Evolutionary conservation across 1,140 invertebrate species (phyloP), one percentile per base, ranked within the genome.

Genomic region (Trachymyrmex septentrionalis): DNA sequence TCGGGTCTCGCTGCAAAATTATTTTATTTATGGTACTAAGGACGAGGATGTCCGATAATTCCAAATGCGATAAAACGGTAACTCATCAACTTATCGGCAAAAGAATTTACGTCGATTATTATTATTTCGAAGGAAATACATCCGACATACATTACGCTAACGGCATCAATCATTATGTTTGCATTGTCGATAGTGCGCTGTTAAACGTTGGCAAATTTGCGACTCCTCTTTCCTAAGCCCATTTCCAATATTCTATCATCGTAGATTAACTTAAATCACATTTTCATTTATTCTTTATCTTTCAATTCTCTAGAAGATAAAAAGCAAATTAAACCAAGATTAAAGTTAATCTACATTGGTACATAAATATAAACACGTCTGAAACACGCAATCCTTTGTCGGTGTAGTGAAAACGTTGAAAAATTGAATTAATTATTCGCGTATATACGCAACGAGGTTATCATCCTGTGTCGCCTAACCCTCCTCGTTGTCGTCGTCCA

Each of bases 381-480:
- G 34, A 38, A 21, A 44, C 55, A 19, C 1, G 10, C 50, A 50
- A 75, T 57, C 53, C 50, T 76, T 86, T 16, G 30, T 10, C 55
- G 21, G 2, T n/a, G 14, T 73, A 9, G 10, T 27, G 73, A 57
- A 27, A 55, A 24, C 61, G 57, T 30, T 53, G 44, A 57, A 76
- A 80, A 88, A 88, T 90, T 67, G 76, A 90, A 91, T 90, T 88
- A 88, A 90, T 90, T 88, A 90, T 88, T 90, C 88, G 59, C 27
- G 64, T 81, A 86, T 81, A 86, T 55, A 82, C 76, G 64, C 48
- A 57, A 59, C 57, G 19, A 80, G 71, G 55, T 80, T 84, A 69
- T 86, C 72, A 64, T 76, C 14, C 57, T 10, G 27, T 27, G 64
- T 71, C 24, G 64, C 38, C 63, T 66, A 86, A 78, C 87, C 82